Conservation (phyloP, 30 jellyfish, hydroid and myxozoan genomes). For the Sanderia malayensis region DNA sequence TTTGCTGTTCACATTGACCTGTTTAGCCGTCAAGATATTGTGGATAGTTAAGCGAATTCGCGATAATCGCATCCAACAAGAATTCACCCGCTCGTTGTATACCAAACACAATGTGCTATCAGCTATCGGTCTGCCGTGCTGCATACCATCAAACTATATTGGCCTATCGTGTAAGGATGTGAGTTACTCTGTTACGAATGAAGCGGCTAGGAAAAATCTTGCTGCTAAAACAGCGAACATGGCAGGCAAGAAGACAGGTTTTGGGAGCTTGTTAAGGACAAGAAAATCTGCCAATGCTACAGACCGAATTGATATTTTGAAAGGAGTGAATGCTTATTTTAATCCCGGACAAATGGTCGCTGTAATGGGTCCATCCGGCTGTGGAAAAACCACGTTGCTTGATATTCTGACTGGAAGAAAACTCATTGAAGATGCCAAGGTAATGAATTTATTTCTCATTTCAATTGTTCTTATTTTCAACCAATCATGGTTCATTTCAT, state of each 20-base stretch:
- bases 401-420: slow-evolving; percentile 84
- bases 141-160: slow-evolving; percentile 62
- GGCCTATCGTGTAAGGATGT: slow-evolving; percentile 68
- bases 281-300: not conserved
- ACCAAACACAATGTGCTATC: slow-evolving; percentile 7
- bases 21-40: slow-evolving; percentile 32
- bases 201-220: slow-evolving; percentile 2
- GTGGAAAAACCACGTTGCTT: slow-evolving; percentile 88
- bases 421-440: slow-evolving; percentile 51
- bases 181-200: slow-evolving; percentile 30
- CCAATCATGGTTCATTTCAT: no score
- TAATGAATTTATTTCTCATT: slow-evolving; percentile 1
- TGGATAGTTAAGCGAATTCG: slow-evolving; percentile 49
- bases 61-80: slow-evolving; percentile 41
- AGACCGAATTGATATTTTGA: slow-evolving; percentile 21
- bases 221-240: not conserved
- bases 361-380: slow-evolving; percentile 95
- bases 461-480: not conserved
- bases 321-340: slow-evolving; percentile 72
- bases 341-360: slow-evolving; percentile 96
- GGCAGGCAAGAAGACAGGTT: not conserved
- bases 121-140: slow-evolving; percentile 61
- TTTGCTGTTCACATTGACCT: slow-evolving; percentile 9
- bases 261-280: not conserved
- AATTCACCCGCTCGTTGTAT: slow-evolving; percentile 42